Base-by-base conservation (phyloP, 2,113 vertebrate genomes). In the Irena cyanogastra region DNA sequence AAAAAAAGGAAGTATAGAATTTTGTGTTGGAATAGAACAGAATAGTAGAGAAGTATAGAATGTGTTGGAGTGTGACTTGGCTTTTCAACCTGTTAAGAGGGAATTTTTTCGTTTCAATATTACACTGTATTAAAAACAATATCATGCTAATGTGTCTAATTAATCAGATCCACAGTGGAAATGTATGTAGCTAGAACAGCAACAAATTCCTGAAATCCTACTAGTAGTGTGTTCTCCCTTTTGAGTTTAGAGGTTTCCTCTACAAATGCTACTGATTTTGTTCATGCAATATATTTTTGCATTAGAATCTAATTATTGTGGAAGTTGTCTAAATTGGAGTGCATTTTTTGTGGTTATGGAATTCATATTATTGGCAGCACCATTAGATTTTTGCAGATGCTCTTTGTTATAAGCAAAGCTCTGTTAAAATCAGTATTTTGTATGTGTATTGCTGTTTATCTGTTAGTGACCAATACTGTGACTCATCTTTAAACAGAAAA, bases 271-370 rank as follows among this genome's bases (percentile, higher is more conserved):
- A 0, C 9, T 49, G 16, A 10, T 86, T 86, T 89, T 89, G 16
- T 84, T 53, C 14, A 15, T 24, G 9, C 7, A 3, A 10, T 41
- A 8, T 9, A 2, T 5, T 89, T 90, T 68, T 85, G 27, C 28
- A 45, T 76, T 74, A 56, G 7, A 41, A 59, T 47, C 13, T 78
- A 61, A 39, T 83, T 61, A 31, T 42, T 59, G 9, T 39, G 2
- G 0, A 56, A 66, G 8, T 33, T 89, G 11, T 35, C 7, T 41
- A 42, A 44, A 41, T 30, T 47, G 6, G 2, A 2, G 1, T 21
- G 18, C 22, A 1, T 15, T 31, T 41, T 44, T 18, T 56, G 24
- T 90, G 21, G 16, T 66, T 70, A 20, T 5, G 21, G 54, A 85
- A 23, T 72, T 69, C 39, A 57, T 2, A 47, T 69, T 59, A 35